Base-by-base conservation (phyloP, 2,113 vertebrate genomes). In the Pogonocichla stellata region DNA sequence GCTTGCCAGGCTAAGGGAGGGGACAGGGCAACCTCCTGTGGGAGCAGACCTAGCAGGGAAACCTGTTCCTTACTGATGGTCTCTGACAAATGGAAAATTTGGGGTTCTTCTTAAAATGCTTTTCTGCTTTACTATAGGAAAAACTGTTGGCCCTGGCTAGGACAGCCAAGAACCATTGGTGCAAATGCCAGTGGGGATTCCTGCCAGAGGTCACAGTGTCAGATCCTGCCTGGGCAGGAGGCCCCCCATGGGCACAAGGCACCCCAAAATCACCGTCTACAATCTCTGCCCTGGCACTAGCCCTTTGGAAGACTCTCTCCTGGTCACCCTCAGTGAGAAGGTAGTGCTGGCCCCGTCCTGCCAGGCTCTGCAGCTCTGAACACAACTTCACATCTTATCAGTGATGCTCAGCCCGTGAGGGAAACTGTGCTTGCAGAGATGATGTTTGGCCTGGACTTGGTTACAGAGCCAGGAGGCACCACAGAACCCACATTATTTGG, bases 351-450 rank as follows among this genome's bases (percentile, higher is more conserved):
- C 22, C 40, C 47, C 42, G 14, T 34, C 60, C 60, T 79, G 51
- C 58, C 64, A 29, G 10, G 60, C 56, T 64, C 25, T 51, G 48
- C 50, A 70, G 74, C 79, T 50, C 53, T 50, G 34, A 67, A 71
- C 16, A 40, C 9, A 8, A 4, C 5, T 5, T 10, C 61, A 26
- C 9, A 0, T 45, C 65, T 24, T 18, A 1, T 7, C 26, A 51
- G 31, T 0, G 2, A 20, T 5, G 47, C 31, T 34, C 42, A 75
- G 53, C 18, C 33, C 7, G 0, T 1, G 16, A 65, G 9, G 33
- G 62, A 15, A 75, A 7, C 81, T 17, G 18, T 1, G 4, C 22
- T 43, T 80, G 28, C 67, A 67, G 57, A 70, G 47, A 28, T 2
- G 40, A 36, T 28, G 22, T 14, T 67, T 50, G 40, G 22, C 60